A percentile compares a stretch with the other conserved stretches of the same genome.
Evolutionary conservation across 2,888 invertebrate genomes (phyloP).

Genomic region (Aphelenchoides bicaudatus): DNA sequence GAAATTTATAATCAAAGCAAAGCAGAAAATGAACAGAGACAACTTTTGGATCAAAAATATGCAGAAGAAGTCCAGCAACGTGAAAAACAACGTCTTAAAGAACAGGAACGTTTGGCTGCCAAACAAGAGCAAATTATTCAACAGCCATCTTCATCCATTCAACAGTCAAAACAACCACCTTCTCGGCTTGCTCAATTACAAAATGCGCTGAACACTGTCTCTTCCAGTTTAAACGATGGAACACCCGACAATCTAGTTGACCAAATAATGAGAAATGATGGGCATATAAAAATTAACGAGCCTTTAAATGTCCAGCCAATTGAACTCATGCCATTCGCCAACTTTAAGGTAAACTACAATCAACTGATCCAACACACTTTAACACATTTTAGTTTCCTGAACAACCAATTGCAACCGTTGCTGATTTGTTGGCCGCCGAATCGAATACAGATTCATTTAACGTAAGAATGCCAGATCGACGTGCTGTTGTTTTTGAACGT

Average conservation of each 20-base stretch:
- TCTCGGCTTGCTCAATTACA: background rate
- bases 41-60: background rate
- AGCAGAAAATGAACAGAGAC: background rate
- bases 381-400: slow-evolving; percentile 12
- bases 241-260: background rate
- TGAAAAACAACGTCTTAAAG: background rate
- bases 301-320: background rate
- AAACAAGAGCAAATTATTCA: background rate
- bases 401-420: slow-evolving; percentile 12
- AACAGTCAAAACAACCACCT: background rate
- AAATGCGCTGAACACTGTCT: background rate
- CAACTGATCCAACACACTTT: too few species aligned
- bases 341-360: slow-evolving; percentile 11
- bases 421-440: background rate
- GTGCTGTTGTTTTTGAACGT: background rate
- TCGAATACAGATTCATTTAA: background rate
- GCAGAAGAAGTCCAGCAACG: background rate
- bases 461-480: background rate
- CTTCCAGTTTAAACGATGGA: background rate
- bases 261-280: background rate
- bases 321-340: too few species aligned
- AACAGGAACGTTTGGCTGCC: background rate
- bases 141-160: background rate
- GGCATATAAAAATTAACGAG: background rate
- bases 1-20: background rate